These are phyloP conservation scores for Porites australiensis DNA, from an alignment of 64 coral and sea anemone species.

Conservation along the genomic window DNA sequence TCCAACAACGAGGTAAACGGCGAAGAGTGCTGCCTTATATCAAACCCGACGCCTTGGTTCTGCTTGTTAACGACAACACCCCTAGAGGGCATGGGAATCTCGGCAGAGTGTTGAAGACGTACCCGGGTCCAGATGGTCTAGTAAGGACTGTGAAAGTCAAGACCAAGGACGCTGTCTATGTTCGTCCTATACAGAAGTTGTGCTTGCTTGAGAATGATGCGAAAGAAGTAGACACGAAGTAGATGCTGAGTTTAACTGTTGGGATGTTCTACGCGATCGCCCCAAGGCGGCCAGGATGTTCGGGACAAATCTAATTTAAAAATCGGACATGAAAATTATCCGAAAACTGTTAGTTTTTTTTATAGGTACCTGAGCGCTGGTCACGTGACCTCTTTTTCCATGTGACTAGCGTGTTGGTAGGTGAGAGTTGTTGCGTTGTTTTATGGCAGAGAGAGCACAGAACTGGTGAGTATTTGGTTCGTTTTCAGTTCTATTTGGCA, in stretches of 20 bases:
- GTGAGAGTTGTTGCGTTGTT: too few relatives aligned
- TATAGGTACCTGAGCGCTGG: background rate
- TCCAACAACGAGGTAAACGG: background rate
- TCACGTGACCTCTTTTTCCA: background rate
- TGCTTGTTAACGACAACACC: constrained; percentile 29
- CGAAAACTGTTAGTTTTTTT: too few relatives aligned
- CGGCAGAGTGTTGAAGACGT: constrained; percentile 16
- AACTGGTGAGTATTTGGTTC: background rate
- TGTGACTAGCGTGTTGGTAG: too few relatives aligned
- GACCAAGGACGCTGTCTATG: constrained; percentile 24
- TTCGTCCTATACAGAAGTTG: constrained; percentile 1
- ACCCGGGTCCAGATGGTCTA: constrained; percentile 9
- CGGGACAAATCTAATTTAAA: background rate
- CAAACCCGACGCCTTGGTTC: background rate
- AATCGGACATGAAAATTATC: background rate
- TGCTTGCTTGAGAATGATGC: background rate
- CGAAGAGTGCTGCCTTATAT: background rate
- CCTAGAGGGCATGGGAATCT: constrained; percentile 31
- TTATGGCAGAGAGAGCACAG: background rate
- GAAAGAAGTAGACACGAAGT: background rate
- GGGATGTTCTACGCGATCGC: background rate
- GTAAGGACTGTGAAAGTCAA: constrained; percentile 30
- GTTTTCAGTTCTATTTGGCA: background rate
- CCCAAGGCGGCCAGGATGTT: background rate
- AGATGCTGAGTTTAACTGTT: background rate